Percentiles rank a stretch among this genome's conserved stretches.
These are phyloP conservation scores for Manacus vitellinus DNA, from an alignment of 2,113 vertebrate genomes.

Conservation along the genomic window DNA sequence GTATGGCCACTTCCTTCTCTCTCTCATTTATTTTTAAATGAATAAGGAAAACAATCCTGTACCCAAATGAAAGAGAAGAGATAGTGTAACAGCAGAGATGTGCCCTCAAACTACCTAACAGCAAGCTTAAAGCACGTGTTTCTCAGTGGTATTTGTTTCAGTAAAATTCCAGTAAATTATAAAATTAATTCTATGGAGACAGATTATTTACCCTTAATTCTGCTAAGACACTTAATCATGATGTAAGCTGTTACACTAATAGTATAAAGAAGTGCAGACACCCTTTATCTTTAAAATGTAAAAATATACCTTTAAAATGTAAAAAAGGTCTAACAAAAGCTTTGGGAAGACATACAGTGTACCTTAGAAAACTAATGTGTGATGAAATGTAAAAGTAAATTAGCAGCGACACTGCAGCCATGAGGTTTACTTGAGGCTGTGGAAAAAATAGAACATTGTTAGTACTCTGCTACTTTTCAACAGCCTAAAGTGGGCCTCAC, in stretches of 20 bases:
- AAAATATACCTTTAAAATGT: not conserved
- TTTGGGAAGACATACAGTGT: not conserved
- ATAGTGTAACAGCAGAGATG: constrained; percentile 37
- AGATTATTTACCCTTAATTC: constrained; percentile 52
- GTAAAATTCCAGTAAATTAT: not conserved
- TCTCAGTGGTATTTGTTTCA: constrained; percentile 50
- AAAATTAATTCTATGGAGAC: constrained; percentile 40
- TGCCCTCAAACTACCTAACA: constrained; percentile 58
- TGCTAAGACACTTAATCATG: constrained; percentile 4
- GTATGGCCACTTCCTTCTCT: not conserved
- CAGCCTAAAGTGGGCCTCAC: constrained; percentile 43
- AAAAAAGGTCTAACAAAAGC: not conserved
- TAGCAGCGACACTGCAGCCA: constrained; percentile 47
- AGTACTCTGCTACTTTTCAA: constrained; percentile 51
- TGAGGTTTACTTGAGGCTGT: constrained; percentile 42
- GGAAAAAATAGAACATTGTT: constrained; percentile 63
- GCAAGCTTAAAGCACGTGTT: constrained; percentile 54
- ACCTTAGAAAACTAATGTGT: not conserved
- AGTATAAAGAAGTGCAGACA: not conserved
- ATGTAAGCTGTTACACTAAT: not conserved
- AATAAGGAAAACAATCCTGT: constrained; percentile 40
- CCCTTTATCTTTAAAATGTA: not conserved
- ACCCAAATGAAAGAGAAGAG: constrained; percentile 46
- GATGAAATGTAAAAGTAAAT: constrained; percentile 63
- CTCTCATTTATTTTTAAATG: constrained; percentile 43